Evolutionary conservation across 2,797 vertebrate genomes (phyloP).

Genomic region (Phoeniculus purpureus): DNA sequence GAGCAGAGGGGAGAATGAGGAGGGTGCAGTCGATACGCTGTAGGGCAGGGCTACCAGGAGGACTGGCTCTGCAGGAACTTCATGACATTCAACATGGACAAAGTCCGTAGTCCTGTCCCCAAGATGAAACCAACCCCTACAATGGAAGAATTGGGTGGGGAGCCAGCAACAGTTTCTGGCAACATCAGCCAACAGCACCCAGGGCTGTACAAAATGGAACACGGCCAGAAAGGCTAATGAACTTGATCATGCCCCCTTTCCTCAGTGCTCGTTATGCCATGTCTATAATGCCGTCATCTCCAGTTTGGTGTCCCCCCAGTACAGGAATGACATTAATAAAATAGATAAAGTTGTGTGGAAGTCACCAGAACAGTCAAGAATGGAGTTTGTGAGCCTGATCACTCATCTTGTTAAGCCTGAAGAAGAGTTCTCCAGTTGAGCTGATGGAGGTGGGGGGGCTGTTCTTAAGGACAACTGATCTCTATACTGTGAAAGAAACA

Average conservation of each 20-base stretch:
- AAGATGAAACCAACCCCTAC: background rate
- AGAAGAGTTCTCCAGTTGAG: background rate
- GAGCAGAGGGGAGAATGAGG: accelerated
- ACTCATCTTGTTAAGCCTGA: background rate
- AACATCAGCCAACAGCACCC: accelerated
- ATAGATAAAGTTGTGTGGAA: background rate
- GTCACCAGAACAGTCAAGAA: background rate
- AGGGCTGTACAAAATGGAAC: accelerated
- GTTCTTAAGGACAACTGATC: background rate
- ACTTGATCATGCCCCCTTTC: background rate
- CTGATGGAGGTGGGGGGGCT: background rate
- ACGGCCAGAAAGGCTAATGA: background rate
- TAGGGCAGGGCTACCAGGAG: background rate
- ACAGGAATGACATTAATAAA: background rate
- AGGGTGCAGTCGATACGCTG: accelerated
- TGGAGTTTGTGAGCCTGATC: background rate
- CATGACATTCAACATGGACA: background rate
- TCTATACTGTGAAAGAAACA: background rate
- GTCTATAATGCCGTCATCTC: background rate
- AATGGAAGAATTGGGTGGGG: accelerated
- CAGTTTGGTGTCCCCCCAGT: background rate
- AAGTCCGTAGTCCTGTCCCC: background rate
- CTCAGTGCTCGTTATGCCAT: accelerated
- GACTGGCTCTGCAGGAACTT: background rate
- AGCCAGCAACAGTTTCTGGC: background rate